Conservation (phyloP, 92 coral and sea anemone genomes). For the Zoanthus gigantus region DNA sequence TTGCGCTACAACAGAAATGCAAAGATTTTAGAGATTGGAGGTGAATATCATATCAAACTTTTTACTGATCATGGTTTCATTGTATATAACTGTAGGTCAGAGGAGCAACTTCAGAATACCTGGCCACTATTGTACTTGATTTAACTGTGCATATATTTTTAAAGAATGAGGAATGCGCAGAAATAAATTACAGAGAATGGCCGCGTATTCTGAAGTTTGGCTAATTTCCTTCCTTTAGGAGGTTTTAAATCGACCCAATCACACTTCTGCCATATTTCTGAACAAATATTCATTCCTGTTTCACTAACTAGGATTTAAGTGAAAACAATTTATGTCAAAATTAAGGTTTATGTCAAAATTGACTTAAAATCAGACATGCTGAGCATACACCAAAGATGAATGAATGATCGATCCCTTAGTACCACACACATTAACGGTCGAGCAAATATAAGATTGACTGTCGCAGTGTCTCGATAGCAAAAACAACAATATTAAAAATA, state of each 20-base stretch:
- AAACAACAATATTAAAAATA: background rate
- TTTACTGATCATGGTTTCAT: background rate
- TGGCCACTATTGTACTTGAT: too few species aligned
- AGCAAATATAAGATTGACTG: background rate
- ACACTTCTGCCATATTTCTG: too few species aligned
- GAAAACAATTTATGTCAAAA: background rate
- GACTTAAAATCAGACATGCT: background rate
- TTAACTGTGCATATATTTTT: too few species aligned
- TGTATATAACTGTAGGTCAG: too few species aligned
- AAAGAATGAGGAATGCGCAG: too few species aligned
- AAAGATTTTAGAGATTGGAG: background rate
- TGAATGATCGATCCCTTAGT: background rate
- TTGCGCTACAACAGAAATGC: constrained; percentile 74
- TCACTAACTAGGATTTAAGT: background rate
- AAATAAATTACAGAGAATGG: too few species aligned
- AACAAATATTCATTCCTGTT: too few species aligned
- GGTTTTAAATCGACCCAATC: too few species aligned
- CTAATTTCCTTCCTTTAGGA: too few species aligned
- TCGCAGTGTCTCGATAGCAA: background rate
- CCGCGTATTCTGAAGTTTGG: too few species aligned
- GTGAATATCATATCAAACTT: background rate
- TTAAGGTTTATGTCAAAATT: background rate
- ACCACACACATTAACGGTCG: background rate
- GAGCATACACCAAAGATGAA: background rate
- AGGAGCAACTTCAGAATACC: too few species aligned